phyloP scores from a whole-genome alignment of 2,797 vertebrate genomes.

The Cheirogaleus major region DNA sequence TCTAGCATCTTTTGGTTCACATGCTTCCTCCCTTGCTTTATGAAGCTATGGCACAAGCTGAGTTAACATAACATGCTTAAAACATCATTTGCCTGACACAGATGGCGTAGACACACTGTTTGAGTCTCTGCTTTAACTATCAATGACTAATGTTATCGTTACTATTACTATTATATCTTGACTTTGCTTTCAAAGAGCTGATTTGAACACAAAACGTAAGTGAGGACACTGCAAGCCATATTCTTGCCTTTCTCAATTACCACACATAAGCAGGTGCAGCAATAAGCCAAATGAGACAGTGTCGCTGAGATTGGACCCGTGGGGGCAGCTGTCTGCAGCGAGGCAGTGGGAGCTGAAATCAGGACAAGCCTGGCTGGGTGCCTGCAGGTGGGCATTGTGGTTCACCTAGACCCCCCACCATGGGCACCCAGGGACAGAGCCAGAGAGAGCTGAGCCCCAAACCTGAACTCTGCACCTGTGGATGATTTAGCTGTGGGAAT shows the following conservation, averaged over 20 bases:
- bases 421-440: neutral
- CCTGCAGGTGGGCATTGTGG: fast-evolving
- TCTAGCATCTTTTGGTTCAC: neutral
- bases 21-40: neutral
- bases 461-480: neutral
- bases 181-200: neutral
- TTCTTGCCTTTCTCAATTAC: neutral
- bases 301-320: neutral
- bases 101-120: neutral
- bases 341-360: neutral
- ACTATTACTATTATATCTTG: neutral
- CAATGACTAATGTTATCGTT: neutral
- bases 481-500: neutral
- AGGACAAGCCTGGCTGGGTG: neutral
- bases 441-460: neutral
- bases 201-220: neutral
- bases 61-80: neutral
- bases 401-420: neutral
- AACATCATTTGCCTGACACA: neutral
- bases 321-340: neutral
- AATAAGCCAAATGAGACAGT: neutral
- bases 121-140: neutral
- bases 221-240: neutral
- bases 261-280: neutral
- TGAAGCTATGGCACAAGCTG: neutral